A percentile compares a stretch with the other conserved stretches of the same genome.
These are phyloP conservation scores for Orientallactaga sibirica DNA, from an alignment of 2,797 vertebrate genomes.

Conservation along the genomic window DNA sequence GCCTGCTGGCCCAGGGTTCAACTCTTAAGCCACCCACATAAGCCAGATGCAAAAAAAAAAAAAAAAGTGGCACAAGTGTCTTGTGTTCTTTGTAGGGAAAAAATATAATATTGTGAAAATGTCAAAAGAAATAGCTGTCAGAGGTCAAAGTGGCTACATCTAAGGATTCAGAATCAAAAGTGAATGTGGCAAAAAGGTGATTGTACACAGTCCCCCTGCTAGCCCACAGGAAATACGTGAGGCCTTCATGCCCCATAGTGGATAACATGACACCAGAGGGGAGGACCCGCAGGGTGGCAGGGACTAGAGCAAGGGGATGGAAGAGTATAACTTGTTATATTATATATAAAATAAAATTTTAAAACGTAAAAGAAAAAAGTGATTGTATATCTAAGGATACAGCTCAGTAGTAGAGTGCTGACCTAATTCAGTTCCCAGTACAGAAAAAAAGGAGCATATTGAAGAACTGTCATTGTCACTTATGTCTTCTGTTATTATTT, in stretches of 20 bases:
- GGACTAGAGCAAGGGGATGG: no score
- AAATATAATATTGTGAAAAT: background rate
- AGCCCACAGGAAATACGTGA: no score
- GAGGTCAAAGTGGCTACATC: background rate
- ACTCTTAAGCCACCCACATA: background rate
- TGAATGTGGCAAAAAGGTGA: background rate
- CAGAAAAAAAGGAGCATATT: background rate
- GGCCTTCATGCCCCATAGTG: no score
- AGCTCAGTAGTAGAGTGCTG: background rate
- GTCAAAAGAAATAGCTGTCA: background rate
- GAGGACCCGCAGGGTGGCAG: no score
- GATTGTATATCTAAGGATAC: background rate
- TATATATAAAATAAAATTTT: no score
- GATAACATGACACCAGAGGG: no score
- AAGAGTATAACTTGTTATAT: no score
- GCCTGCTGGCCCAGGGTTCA: background rate
- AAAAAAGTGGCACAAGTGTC: no score
- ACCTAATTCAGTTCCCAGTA: background rate
- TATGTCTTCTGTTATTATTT: background rate
- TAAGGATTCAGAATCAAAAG: background rate
- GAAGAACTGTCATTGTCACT: background rate
- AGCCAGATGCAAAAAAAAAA: background rate
- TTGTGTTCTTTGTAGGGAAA: background rate
- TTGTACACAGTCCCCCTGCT: background rate
- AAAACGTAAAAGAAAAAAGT: background rate